A percentile compares a stretch with the other conserved stretches of the same genome.
phyloP scores from a whole-genome alignment of 2,113 vertebrate species.

The Oncorhynchus gorbuscha region DNA sequence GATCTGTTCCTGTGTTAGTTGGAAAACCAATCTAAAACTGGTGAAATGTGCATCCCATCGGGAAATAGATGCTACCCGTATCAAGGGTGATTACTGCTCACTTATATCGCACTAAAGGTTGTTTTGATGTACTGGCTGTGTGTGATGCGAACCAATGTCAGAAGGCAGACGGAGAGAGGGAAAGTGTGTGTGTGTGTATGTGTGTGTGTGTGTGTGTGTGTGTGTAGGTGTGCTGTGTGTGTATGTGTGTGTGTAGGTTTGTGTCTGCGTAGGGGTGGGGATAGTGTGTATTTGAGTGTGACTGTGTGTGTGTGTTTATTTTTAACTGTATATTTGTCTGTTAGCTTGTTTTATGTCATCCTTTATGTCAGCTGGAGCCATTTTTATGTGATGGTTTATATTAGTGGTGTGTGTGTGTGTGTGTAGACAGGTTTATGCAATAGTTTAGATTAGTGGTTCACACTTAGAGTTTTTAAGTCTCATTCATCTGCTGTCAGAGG shows the following conservation, averaged over 20 bases:
- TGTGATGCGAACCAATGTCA: conserved; percentile 22
- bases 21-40: conserved; percentile 44
- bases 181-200: no score
- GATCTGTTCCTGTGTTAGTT: conserved; percentile 59
- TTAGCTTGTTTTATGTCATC: conserved; percentile 5
- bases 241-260: no score
- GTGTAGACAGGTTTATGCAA: neutral
- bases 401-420: neutral
- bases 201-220: no score
- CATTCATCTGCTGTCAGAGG: no score
- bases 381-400: neutral
- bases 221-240: no score
- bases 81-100: conserved; percentile 37
- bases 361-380: neutral
- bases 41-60: conserved; percentile 29
- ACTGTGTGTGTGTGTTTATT: no score
- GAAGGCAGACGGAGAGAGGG: no score
- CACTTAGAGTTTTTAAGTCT: no score
- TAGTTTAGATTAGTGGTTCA: no score
- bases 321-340: conserved; percentile 18
- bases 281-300: no score
- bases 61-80: conserved; percentile 38
- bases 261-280: no score
- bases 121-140: neutral
- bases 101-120: conserved; percentile 32